Percentiles rank a stretch among this genome's conserved stretches.
These are phyloP conservation scores for Lucilia sericata DNA, from an alignment of 1,140 invertebrate species.

Conservation along the genomic window DNA sequence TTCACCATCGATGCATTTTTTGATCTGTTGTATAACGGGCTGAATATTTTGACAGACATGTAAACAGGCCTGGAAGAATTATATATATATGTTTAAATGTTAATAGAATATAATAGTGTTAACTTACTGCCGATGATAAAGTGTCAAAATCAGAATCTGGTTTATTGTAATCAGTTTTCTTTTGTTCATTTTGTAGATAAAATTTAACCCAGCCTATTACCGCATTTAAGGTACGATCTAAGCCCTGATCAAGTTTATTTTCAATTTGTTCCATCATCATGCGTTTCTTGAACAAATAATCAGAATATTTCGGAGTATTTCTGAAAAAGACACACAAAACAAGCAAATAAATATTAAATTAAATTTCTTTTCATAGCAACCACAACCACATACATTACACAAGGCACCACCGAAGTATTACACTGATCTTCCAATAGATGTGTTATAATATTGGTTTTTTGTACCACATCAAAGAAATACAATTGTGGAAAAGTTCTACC, in stretches of 20 bases:
- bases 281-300: slow-evolving; percentile 90
- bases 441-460: slow-evolving; percentile 96
- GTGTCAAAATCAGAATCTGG: slow-evolving; percentile 89
- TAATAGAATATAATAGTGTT: background rate
- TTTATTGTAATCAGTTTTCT: slow-evolving; percentile 92
- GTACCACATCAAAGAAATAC: slow-evolving; percentile 94
- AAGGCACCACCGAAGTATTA: slow-evolving; percentile 87
- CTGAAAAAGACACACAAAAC: slow-evolving; percentile 67
- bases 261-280: slow-evolving; percentile 89
- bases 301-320: slow-evolving; percentile 87
- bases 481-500: slow-evolving; percentile 85
- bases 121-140: slow-evolving; percentile 76
- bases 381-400: slow-evolving; percentile 79
- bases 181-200: slow-evolving; percentile 92
- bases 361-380: slow-evolving; percentile 19
- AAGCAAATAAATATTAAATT: background rate
- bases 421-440: slow-evolving; percentile 96
- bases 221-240: slow-evolving; percentile 89
- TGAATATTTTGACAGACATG: slow-evolving; percentile 89
- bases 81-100: background rate
- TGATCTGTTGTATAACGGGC: slow-evolving; percentile 82
- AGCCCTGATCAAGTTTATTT: slow-evolving; percentile 88
- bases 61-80: slow-evolving; percentile 81
- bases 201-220: slow-evolving; percentile 92
- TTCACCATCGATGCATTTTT: slow-evolving; percentile 90